These are phyloP conservation scores for Pseudorhiza aurosa DNA, from an alignment of 30 jellyfish, hydroid and myxozoan genomes.

Conservation along the genomic window DNA sequence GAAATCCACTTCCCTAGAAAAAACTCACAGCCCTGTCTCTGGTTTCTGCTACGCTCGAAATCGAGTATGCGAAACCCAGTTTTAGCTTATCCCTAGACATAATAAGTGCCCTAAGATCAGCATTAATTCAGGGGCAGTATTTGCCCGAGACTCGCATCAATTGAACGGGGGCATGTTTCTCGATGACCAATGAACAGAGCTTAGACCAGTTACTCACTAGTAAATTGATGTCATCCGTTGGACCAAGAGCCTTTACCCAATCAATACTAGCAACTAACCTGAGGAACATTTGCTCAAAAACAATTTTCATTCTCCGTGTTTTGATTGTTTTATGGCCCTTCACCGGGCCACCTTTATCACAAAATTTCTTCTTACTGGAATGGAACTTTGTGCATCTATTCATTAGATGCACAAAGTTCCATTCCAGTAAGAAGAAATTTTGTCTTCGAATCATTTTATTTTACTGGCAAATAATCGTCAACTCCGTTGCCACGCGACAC, in stretches of 20 bases:
- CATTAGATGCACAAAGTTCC: too few species aligned
- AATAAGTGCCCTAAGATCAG: constrained; percentile 3
- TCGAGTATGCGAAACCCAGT: too few species aligned
- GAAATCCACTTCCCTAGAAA: too few species aligned
- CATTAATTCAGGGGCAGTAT: constrained; percentile 11
- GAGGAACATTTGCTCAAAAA: background rate
- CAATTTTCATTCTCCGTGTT: constrained; percentile 4
- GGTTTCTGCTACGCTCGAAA: too few species aligned
- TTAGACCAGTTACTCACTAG: constrained; percentile 19
- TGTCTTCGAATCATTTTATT: too few species aligned
- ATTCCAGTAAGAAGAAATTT: too few species aligned
- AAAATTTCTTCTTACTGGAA: too few species aligned
- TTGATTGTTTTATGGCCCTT: constrained; percentile 6
- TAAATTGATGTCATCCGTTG: constrained; percentile 1
- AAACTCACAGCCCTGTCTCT: too few species aligned
- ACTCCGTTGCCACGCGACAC: too few species aligned
- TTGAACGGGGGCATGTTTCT: constrained; percentile 18
- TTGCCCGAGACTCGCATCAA: constrained; percentile 12
- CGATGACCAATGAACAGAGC: background rate
- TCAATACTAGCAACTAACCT: background rate
- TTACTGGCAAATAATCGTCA: too few species aligned
- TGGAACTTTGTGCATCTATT: too few species aligned
- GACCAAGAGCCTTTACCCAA: constrained; percentile 19
- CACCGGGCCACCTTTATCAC: background rate
- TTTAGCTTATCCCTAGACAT: constrained; percentile 4